phyloP scores from a whole-genome alignment of 1,140 invertebrate genomes.

The Drosophila ercepeae region DNA sequence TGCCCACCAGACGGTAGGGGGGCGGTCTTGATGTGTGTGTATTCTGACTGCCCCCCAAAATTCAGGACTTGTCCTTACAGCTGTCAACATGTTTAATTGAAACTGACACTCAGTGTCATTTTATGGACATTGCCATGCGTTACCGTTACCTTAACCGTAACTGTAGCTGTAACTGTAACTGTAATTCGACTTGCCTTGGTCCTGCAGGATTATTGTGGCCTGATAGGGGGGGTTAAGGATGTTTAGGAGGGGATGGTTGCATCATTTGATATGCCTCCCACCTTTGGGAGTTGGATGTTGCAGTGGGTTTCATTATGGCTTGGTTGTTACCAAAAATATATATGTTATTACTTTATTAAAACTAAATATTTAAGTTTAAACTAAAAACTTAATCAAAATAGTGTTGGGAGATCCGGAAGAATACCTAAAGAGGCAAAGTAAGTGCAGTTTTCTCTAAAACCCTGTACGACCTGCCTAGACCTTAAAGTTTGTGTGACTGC shows the following conservation, averaged over 20 bases:
- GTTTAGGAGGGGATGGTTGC: background rate
- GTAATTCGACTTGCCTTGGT: constrained; percentile 61
- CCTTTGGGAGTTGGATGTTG: constrained; percentile 2
- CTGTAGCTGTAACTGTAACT: constrained; percentile 24
- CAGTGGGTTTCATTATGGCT: constrained; percentile 2
- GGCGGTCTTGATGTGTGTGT: constrained; percentile 2
- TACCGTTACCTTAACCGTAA: constrained; percentile 60
- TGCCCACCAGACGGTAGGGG: constrained; percentile 3
- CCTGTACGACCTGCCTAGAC: no score
- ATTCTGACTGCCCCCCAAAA: constrained; percentile 29
- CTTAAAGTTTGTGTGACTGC: background rate
- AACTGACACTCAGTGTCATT: constrained; percentile 83
- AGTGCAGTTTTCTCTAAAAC: no score
- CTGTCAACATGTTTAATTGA: constrained; percentile 83
- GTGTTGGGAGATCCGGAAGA: no score
- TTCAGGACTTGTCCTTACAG: constrained; percentile 62
- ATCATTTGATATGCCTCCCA: background rate
- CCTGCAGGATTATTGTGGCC: constrained; percentile 61
- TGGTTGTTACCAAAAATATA: constrained; percentile 24
- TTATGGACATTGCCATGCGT: constrained; percentile 80
- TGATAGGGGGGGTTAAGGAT: background rate
- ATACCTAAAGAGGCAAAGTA: no score
- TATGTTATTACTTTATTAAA: no score
- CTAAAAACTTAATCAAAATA: no score
- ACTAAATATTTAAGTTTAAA: no score